phyloP scores from a whole-genome alignment of 2,797 vertebrate genomes.

The Sebastes oblongus region DNA sequence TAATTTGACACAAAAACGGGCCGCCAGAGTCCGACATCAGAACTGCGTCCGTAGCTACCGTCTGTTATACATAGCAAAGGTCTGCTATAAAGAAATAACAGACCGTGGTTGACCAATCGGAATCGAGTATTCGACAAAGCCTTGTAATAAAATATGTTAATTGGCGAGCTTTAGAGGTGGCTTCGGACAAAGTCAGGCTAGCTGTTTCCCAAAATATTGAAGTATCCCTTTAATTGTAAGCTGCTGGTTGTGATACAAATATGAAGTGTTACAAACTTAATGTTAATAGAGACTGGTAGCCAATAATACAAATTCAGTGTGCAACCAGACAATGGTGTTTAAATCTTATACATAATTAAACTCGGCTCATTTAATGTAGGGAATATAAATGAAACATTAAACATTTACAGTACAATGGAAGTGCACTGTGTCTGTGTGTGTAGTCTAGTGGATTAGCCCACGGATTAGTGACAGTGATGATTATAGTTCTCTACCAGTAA shows the following conservation, averaged over 20 bases:
- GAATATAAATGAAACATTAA: not conserved
- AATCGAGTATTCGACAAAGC: no score
- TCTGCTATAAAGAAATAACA: no score
- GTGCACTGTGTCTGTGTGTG: not conserved
- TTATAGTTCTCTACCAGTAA: constrained; percentile 42
- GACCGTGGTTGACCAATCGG: no score
- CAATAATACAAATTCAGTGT: not conserved
- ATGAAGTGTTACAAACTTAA: not conserved
- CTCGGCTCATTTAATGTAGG: not conserved
- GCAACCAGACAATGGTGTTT: not conserved
- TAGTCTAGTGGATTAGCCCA: constrained; percentile 51
- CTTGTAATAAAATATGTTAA: not conserved
- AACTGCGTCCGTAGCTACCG: no score
- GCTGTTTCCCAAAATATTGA: not conserved
- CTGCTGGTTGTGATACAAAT: not conserved
- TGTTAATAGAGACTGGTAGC: not conserved
- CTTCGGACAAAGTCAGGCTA: not conserved
- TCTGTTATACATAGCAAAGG: no score
- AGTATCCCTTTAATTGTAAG: not conserved
- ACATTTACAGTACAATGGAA: not conserved
- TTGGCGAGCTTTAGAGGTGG: not conserved
- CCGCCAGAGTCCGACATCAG: no score
- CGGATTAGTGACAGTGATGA: constrained; percentile 69
- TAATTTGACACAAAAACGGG: no score
- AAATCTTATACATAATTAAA: not conserved